A percentile compares a stretch with the other conserved stretches of the same genome.
Evolutionary conservation across 2,113 vertebrate genomes (phyloP).

Genomic region (Rousettus leschenaultii): DNA sequence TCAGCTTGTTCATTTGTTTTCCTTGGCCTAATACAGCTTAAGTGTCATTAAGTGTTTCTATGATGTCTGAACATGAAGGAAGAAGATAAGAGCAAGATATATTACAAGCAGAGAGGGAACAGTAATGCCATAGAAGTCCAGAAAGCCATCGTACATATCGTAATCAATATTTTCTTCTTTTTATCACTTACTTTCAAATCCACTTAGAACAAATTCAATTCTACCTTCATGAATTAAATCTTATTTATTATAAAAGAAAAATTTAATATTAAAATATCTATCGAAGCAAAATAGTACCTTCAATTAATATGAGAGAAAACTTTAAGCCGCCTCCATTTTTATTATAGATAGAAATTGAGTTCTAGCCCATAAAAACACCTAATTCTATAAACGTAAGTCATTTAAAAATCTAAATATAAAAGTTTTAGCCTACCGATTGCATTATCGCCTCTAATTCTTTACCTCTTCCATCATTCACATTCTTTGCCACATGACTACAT

Average conservation of each 20-base stretch:
- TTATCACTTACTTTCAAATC: background rate
- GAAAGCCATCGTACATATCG: background rate
- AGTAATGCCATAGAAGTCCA: background rate
- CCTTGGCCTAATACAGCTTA: background rate
- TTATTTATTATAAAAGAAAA: background rate
- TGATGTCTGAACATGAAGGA: background rate
- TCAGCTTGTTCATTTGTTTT: background rate
- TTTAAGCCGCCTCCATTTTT: background rate
- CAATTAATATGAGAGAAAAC: background rate
- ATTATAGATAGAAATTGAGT: background rate
- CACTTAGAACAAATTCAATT: background rate
- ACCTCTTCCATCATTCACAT: background rate
- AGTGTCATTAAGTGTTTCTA: background rate
- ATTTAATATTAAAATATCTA: background rate
- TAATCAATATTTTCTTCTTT: background rate
- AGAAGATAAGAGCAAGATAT: background rate
- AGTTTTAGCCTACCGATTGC: background rate
- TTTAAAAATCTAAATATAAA: background rate
- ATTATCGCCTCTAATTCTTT: background rate
- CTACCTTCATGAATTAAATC: background rate
- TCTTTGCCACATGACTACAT: background rate
- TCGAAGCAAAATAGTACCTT: background rate
- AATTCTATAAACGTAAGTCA: background rate
- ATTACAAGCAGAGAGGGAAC: background rate
- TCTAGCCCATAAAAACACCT: background rate